phyloP scores from a whole-genome alignment of 37 sponge, comb jelly and placozoan genomes.

The Mnemiopsis leidyi region DNA sequence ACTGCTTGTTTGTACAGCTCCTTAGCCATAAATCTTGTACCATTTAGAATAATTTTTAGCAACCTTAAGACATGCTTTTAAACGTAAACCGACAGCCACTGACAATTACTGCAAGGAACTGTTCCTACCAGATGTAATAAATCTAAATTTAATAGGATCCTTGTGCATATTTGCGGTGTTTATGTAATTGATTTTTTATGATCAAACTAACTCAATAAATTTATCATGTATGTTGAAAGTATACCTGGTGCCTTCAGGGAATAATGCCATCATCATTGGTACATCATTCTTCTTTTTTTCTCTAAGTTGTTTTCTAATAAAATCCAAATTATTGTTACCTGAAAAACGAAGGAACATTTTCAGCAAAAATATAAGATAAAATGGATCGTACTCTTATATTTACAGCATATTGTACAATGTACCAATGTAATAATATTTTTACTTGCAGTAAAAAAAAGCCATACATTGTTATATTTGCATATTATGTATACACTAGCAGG shows the following conservation, averaged over 20 bases:
- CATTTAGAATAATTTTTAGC: not conserved
- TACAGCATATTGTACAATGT: too few relatives aligned
- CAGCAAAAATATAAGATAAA: not conserved
- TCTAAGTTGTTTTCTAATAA: slow-evolving; percentile 34
- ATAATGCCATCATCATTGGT: slow-evolving; percentile 41
- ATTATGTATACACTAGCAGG: too few relatives aligned
- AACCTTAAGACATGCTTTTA: not conserved
- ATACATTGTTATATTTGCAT: too few relatives aligned
- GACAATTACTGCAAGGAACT: not conserved
- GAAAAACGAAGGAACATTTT: not conserved
- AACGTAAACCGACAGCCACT: not conserved
- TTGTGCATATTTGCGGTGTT: not conserved
- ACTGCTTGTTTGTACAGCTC: too few relatives aligned
- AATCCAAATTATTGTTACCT: slow-evolving; percentile 30
- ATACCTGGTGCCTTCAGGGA: slow-evolving; percentile 55
- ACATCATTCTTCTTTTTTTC: slow-evolving; percentile 52
- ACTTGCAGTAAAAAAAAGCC: too few relatives aligned
- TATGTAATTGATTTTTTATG: too few relatives aligned
- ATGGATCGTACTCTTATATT: too few relatives aligned
- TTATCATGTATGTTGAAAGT: too few relatives aligned
- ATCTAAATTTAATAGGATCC: not conserved
- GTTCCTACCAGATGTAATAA: not conserved
- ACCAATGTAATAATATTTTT: too few relatives aligned
- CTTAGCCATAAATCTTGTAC: too few relatives aligned
- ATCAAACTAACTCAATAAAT: too few relatives aligned